Conservation (phyloP, 2,797 vertebrate genomes). For the Rhodeus uyekii region DNA sequence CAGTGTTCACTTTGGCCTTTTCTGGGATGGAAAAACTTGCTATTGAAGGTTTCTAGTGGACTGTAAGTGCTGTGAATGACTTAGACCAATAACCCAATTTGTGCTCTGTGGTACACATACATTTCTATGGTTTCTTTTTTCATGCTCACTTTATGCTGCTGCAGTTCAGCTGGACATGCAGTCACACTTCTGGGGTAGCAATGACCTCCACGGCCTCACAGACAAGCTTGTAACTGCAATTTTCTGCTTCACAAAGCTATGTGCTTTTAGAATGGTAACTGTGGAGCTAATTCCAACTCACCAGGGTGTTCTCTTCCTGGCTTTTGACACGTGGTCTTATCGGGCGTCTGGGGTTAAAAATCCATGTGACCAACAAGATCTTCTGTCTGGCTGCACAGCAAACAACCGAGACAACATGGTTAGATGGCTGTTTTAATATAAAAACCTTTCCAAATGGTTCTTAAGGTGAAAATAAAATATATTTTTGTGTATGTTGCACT, state of each 20-base stretch:
- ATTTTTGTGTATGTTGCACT: background rate
- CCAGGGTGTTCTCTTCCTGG: constrained; percentile 36
- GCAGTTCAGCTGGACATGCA: constrained; percentile 28
- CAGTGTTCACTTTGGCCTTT: constrained; percentile 4
- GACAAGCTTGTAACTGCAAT: constrained; percentile 55
- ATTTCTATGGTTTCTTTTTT: constrained; percentile 43
- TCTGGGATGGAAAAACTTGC: constrained; percentile 2
- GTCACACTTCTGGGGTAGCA: constrained; percentile 34
- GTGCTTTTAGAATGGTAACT: constrained; percentile 48
- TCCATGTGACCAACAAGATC: constrained; percentile 39
- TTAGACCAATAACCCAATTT: constrained; percentile 25
- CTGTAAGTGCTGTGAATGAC: constrained; percentile 24
- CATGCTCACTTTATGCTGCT: constrained; percentile 36
- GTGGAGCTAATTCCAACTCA: constrained; percentile 40
- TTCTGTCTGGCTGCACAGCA: constrained; percentile 36
- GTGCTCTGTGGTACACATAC: constrained; percentile 16
- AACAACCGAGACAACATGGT: constrained; percentile 13
- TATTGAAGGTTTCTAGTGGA: constrained; percentile 14
- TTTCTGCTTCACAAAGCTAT: constrained; percentile 55
- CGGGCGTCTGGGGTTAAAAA: constrained; percentile 36
- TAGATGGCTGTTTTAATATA: constrained; percentile 28
- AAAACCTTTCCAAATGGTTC: background rate
- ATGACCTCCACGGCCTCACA: constrained; percentile 42
- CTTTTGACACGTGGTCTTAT: constrained; percentile 36
- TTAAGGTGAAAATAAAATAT: background rate